Percentiles rank a stretch among this genome's conserved stretches.
Conservation (phyloP, 2,888 invertebrate genomes). For the Nomada hirtipes region DNA sequence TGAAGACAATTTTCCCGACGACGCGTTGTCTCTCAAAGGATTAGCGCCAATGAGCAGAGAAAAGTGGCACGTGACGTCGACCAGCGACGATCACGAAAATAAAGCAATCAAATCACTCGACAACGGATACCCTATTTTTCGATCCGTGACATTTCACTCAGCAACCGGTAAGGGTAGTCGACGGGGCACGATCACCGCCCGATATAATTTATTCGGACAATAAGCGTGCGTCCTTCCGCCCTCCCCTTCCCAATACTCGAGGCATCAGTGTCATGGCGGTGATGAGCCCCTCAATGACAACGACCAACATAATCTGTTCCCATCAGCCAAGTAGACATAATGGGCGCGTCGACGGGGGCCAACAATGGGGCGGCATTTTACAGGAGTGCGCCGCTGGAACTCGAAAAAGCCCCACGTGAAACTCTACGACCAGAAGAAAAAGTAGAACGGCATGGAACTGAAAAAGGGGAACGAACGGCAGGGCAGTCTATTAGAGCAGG, state of each 20-base stretch:
- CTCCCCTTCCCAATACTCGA: slow-evolving; percentile 34
- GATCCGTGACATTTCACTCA: slow-evolving; percentile 61
- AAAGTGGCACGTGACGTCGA: slow-evolving; percentile 44
- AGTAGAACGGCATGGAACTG: slow-evolving; percentile 7
- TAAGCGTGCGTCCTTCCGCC: slow-evolving; percentile 68
- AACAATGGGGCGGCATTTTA: slow-evolving; percentile 77
- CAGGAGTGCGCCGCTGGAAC: slow-evolving; percentile 70
- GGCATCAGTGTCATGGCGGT: slow-evolving; percentile 80
- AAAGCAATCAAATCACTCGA: slow-evolving; percentile 60
- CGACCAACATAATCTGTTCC: slow-evolving; percentile 83
- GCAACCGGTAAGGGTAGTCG: slow-evolving; percentile 54
- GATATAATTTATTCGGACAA: slow-evolving; percentile 80
- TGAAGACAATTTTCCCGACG: not conserved
- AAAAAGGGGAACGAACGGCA: slow-evolving; percentile 7
- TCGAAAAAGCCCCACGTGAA: slow-evolving; percentile 53
- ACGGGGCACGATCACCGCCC: slow-evolving; percentile 48
- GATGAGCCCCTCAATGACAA: slow-evolving; percentile 82
- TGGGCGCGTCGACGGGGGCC: slow-evolving; percentile 78
- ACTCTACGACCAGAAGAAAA: slow-evolving; percentile 32
- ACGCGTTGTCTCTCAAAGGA: slow-evolving; percentile 12
- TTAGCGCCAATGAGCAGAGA: not conserved
- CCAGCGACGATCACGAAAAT: slow-evolving; percentile 47
- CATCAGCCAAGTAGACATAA: slow-evolving; percentile 81
- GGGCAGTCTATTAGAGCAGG: slow-evolving; percentile 12
- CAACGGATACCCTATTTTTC: slow-evolving; percentile 58